Base-by-base conservation (phyloP, 1,140 invertebrate species). In the Galleria mellonella region DNA sequence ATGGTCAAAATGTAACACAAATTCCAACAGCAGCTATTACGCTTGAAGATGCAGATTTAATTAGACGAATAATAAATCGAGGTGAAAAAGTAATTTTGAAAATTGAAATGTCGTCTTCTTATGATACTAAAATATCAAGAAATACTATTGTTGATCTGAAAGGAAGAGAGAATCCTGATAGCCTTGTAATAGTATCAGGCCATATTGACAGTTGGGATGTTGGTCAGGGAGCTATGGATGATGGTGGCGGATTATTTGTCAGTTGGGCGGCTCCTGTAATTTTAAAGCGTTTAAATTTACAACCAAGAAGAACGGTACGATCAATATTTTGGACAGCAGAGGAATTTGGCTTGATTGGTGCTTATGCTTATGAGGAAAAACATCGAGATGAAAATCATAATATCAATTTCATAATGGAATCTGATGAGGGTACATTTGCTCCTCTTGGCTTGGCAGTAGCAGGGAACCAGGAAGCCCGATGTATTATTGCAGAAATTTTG, bases 191-290 rank as follows among this genome's bases (percentile, higher is more conserved):
- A 8, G 88, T 97, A 6, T 94, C 93, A 9, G 96, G 94, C 17
- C 95, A 97, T 69, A 88, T 96, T 12, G 95, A 97, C 67, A 94
- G 92, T 62, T 97, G 95, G 95, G 95, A 96, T 69, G 93, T 96
- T 11, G 94, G 94, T 9, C 89, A 92, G 70, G 95, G 95, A 9
- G 94, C 94, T 0, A 92, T 96, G 92, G 95, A 97, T 72, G 94
- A 96, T 72, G 95, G 93, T 36, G 93, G 91, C 57, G 95, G 95
- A 31, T 88, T 91, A 29, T 94, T 96, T 53, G 91, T 96, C 42
- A 94, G 94, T 2, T 95, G 93, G 92, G 90, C 90, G 42, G 90
- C 91, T 31, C 85, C 94, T 6, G 89, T 90, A 4, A 77, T 94
- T 23, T 66, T 97, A 5, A 92, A 92, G 65, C 77, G 87, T 14